Base-by-base conservation (phyloP, 2,113 vertebrate species). In the Chloroceryle aenea region DNA sequence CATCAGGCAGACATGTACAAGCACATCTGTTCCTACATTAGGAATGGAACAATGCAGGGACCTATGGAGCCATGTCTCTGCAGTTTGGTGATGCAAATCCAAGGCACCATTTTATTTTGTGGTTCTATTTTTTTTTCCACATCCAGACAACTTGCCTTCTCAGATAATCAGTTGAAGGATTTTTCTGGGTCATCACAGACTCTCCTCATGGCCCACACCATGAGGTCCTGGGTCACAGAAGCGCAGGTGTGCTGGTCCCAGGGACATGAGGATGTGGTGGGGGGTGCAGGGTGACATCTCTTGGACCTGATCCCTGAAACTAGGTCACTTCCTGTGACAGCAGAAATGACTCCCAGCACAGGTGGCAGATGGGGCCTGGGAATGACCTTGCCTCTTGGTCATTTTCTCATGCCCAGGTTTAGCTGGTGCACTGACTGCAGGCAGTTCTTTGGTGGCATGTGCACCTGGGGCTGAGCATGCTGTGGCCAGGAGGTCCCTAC, bases 321-420 rank as follows among this genome's bases (percentile, higher is more conserved):
- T 97, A 64, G 97, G 97, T 95, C 92, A 95, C 74, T 68, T 93
- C 64, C 69, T 90, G 69, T 48, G 69, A 68, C 53, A 90, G 75
- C 25, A 92, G 71, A 91, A 93, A 45, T 61, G 55, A 61, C 48
- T 76, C 36, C 34, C 9, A 6, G 79, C 64, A 85, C 92, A 94
- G 91, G 74, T 91, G 89, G 85, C 86, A 85, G 85, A 55, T 85
- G 64, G 71, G 61, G 93, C 52, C 62, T 58, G 63, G 27, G 16
- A 67, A 34, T 52, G 61, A 92, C 87, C 95, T 94, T 94, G 59
- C 47, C 30, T 62, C 85, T 74, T 85, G 63, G 82, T 80, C 66
- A 68, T 72, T 79, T 92, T 42, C 45, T 89, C 23, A 3, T 43
- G n/a, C 20, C n/a, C 12, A 56, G 36, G 21, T 26, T 95, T 23